Conservation (phyloP, 1,140 invertebrate species). For the Tribolium castaneum region DNA sequence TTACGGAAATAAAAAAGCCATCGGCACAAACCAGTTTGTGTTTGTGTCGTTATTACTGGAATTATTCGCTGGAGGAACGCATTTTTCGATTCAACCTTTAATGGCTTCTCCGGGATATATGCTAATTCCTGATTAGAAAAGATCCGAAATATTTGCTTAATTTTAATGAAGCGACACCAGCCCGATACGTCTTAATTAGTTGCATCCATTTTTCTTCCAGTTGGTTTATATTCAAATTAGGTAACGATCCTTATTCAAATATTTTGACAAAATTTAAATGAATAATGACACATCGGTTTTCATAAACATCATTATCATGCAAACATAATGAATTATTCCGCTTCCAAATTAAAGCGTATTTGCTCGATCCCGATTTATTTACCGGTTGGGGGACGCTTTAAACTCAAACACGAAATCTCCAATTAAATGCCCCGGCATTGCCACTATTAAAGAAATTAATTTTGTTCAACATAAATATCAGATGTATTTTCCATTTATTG, state of each 20-base stretch:
- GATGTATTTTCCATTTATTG: neutral
- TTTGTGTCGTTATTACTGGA: slow-evolving; percentile 36
- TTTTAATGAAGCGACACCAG: slow-evolving; percentile 28
- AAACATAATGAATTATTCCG: slow-evolving; percentile 14
- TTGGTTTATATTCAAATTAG: slow-evolving; percentile 7
- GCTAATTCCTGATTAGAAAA: slow-evolving; percentile 35
- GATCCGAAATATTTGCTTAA: slow-evolving; percentile 27
- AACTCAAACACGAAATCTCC: neutral
- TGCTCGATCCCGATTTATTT: slow-evolving; percentile 11
- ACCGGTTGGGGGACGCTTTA: neutral
- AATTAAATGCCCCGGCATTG: neutral
- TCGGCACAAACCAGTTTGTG: slow-evolving; percentile 38
- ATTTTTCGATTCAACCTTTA: slow-evolving; percentile 33
- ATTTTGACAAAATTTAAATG: slow-evolving; percentile 28
- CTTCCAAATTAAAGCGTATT: slow-evolving; percentile 15
- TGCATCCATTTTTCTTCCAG: slow-evolving; percentile 1
- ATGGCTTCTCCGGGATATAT: slow-evolving; percentile 23
- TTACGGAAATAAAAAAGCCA: slow-evolving; percentile 42
- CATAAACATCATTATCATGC: slow-evolving; percentile 16
- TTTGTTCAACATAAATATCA: neutral
- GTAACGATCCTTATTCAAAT: neutral
- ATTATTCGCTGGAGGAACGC: slow-evolving; percentile 10
- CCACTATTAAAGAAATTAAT: slow-evolving; percentile 4
- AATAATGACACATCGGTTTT: slow-evolving; percentile 8
- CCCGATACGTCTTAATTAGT: slow-evolving; percentile 21